Evolutionary conservation across 2,113 vertebrate genomes (phyloP), one percentile per base, ranked within the genome.

Genomic region (Pelecanoides urinatrix): DNA sequence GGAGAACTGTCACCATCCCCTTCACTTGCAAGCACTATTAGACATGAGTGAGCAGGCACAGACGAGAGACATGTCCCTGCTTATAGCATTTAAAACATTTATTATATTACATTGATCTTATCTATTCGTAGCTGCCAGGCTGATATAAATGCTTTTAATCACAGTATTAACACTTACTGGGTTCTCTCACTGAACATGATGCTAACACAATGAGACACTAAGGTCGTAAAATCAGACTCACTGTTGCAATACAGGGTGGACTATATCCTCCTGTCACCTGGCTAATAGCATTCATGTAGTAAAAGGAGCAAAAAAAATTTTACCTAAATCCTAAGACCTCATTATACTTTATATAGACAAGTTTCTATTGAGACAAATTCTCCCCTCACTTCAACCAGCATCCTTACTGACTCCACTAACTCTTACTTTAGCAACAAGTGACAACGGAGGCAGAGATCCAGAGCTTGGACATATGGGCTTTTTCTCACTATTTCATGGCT

Each of bases 101-200:
- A 94, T 95, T 91, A 63, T 86, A 68, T 92, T 62, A 62, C 78
- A 92, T 83, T 82, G 91, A 90, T 96, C 94, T 76, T 87, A 82
- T 10, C 83, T 70, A 70, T 95, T 82, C 13, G 3, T 40, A 76
- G 85, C 92, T 97, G 87, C 71, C 66, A 82, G 53, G 40, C 73
- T 94, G 86, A 94, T 79, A 84, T 40, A 87, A 90, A 50, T 14
- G 40, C 47, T 85, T 81, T 94, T 92, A 95, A 90, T 96, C 86
- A 88, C 32, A 34, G 58, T 62, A 63, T 79, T 85, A 95, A 40
- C 80, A 55, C 70, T 40, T 65, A 44, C 9, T 66, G 49, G 18
- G 5, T 70, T 85, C 40, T 45, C 32, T 92, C 91, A 70, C 58
- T 81, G 70, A 91, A 82, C 38, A 66, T 4, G 45, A 70, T 70